These are phyloP conservation scores for Eristalinus sepulchralis DNA, from an alignment of 2,888 invertebrate genomes.

Conservation along the genomic window DNA sequence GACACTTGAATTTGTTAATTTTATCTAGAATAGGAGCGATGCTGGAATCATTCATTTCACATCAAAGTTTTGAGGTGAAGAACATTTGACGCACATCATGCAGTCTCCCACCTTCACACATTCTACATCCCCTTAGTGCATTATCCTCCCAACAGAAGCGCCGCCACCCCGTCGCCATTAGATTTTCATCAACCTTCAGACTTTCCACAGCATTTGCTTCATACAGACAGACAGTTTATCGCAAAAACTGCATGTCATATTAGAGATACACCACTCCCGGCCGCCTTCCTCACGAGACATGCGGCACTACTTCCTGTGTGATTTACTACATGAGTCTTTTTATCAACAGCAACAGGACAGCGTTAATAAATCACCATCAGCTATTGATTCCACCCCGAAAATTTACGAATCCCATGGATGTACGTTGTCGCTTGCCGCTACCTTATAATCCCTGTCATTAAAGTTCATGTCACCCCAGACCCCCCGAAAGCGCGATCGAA, in stretches of 20 bases:
- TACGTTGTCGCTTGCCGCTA: not conserved
- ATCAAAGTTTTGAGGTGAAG: no score
- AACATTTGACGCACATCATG: no score
- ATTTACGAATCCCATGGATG: constrained; percentile 2
- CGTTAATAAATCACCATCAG: constrained; percentile 41
- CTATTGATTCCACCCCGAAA: constrained; percentile 29
- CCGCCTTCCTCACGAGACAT: not conserved
- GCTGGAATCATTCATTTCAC: no score
- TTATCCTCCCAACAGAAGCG: no score
- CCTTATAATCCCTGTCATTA: constrained; percentile 27
- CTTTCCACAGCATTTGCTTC: not conserved
- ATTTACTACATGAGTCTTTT: constrained; percentile 28
- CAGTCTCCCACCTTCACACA: no score
- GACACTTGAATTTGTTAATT: not conserved
- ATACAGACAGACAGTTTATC: not conserved
- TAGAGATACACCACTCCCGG: not conserved
- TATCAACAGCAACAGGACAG: constrained; percentile 41
- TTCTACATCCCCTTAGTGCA: no score
- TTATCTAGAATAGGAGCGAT: not conserved
- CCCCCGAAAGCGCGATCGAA: constrained; percentile 7
- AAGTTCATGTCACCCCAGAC: not conserved
- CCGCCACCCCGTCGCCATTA: no score
- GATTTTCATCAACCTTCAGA: not conserved
- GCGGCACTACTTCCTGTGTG: constrained; percentile 15
- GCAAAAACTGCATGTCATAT: not conserved